Base-by-base conservation (phyloP, 1,140 invertebrate species). In the Lasaia peninsularis region DNA sequence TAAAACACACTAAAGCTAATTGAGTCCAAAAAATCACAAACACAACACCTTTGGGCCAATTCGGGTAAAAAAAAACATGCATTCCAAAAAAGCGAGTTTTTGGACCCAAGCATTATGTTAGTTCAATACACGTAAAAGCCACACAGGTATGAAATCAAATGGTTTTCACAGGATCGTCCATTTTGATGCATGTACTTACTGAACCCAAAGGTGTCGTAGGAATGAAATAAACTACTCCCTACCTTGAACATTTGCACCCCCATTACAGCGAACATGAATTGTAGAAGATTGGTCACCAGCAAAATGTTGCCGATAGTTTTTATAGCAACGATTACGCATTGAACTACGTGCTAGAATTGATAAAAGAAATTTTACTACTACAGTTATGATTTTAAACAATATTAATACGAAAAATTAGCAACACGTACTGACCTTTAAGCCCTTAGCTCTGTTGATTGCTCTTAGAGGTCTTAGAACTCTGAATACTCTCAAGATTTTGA, bases 211-310 rank as follows among this genome's bases (percentile, higher is more conserved):
- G 90, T 91, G 90, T 90, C 75, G 73, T 67, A 66, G 58, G 62
- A 53, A 67, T 65, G 56, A 63, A 56, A 56, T 67, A 58, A 56
- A 56, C 52, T 18, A 59, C 37, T 57, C 86, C 84, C 94, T 95
- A 96, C 97, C 96, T 99, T 99, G 92, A 99, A 99, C 80, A 99
- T 95, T 93, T 99, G 98, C 89, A 99, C 99, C 92, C 98, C 98
- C 92, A 99, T 99, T 89, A 99, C 98, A 89, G 98, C 98, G 91
- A 99, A 99, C 98, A 99, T 99, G 94, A 99, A 99, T 92, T 99
- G 96, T 81, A 99, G 96, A 78, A 99, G 95, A 92, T 98, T 98
- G 89, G 98, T 99, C 90, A 99, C 97, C 94, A 99, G 93, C 94
- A 99, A 97, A 91, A 99, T 99, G 93, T 99, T 99, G 90, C 97